Evolutionary conservation across 2,113 vertebrate species (phyloP).

Genomic region (Rattus norvegicus): DNA sequence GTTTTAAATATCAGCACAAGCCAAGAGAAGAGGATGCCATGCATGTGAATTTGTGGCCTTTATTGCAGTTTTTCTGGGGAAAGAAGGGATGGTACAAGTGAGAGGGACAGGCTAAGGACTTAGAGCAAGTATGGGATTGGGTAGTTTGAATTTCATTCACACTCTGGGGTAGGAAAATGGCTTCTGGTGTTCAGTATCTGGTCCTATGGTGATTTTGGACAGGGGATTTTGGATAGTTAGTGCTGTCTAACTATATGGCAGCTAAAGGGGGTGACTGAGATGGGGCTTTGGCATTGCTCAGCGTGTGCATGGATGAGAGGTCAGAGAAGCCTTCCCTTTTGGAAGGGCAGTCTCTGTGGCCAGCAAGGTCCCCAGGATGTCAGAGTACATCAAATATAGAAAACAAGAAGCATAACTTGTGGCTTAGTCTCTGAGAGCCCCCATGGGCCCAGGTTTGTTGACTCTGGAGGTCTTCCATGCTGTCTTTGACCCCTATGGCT

Average conservation of each 20-base stretch:
- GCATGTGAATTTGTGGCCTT: background rate
- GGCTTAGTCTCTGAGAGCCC: background rate
- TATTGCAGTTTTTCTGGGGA: background rate
- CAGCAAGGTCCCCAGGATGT: background rate
- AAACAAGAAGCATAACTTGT: background rate
- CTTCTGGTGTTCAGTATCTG: background rate
- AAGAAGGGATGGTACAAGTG: background rate
- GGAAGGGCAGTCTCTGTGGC: background rate
- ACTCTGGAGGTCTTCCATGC: too few species aligned
- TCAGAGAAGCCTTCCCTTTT: background rate
- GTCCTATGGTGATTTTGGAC: background rate
- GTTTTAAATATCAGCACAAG: background rate
- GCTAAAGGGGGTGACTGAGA: background rate
- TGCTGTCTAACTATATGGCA: background rate
- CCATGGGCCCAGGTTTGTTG: too few species aligned
- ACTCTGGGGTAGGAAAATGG: background rate
- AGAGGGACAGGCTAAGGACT: background rate
- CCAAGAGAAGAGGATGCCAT: background rate
- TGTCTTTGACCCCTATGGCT: too few species aligned
- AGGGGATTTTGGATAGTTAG: too few species aligned
- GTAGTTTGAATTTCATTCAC: background rate
- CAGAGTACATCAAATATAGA: background rate
- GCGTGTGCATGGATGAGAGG: background rate
- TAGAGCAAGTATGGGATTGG: background rate
- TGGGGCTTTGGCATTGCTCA: background rate